Base-by-base conservation (phyloP, 1,140 invertebrate species). In the Diabrotica undecimpunctata region DNA sequence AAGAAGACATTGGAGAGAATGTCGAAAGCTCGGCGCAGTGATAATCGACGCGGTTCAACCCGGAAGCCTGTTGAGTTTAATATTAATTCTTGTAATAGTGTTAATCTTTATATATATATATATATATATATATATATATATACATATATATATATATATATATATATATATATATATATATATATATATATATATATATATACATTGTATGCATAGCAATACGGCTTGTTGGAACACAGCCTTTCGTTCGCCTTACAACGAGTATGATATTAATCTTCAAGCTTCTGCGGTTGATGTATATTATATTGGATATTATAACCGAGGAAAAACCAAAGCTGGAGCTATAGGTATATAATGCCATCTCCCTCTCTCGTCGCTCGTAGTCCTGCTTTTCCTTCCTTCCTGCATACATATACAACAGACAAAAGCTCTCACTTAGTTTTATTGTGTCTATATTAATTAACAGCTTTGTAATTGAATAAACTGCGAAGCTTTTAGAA, bases 321-420 rank as follows among this genome's bases (percentile, higher is more conserved):
- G 68, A 63, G 82, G 80, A 70, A 85, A 85, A 77, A 78, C 79
- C 79, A 80, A 75, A 78, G 80, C 79, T n/a, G 2, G n/a, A n/a
- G 41, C 41, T 46, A 46, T 46, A 46, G 41, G 41, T 46, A 46
- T 54, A 70, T 64, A 67, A 54, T 60, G 66, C 64, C 65, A 75
- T 78, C 79, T 81, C 73, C 79, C 79, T 77, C 51, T 46, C 41
- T 8, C 41, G 8, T n/a, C 41, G 41, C 41, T 10, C n/a, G 8
- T 46, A 46, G n/a, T 46, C n/a, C 41, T 46, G 41, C 41, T 46
- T 46, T 46, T 46, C 41, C 41, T 46, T 46, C 41, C 41, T 46
- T 46, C 41, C 41, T n/a, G 41, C 41, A 46, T 46, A 46, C 5
- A 46, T 46, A 46, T 46, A 46, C 67, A 66, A 67, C 61, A 46